Evolutionary conservation across 2,797 vertebrate species (phyloP).

Genomic region (Diplodus sargus): DNA sequence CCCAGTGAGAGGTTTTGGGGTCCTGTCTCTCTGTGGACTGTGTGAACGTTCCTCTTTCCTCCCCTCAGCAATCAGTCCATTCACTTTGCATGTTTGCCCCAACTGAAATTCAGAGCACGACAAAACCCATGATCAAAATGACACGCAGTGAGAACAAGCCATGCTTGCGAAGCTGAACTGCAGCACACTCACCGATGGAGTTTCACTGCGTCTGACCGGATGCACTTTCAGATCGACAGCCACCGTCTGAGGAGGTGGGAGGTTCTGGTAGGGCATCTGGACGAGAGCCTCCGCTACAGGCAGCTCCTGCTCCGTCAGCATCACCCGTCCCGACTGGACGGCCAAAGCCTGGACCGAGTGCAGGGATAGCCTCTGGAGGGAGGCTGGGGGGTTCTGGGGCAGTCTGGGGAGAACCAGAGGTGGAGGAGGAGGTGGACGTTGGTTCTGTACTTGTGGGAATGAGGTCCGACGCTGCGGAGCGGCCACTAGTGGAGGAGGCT

Average conservation of each 20-base stretch:
- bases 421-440: conserved; percentile 82
- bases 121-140: conserved; percentile 13
- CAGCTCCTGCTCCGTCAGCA: conserved; percentile 90
- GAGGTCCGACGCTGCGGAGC: conserved; percentile 72
- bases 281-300: conserved; percentile 90
- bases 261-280: conserved; percentile 91
- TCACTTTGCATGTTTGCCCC: conserved; percentile 84
- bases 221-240: conserved; percentile 94
- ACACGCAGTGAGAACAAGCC: not conserved
- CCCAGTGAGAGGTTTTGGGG: conserved; percentile 77
- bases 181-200: conserved; percentile 81
- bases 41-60: conserved; percentile 82
- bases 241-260: conserved; percentile 90
- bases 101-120: conserved; percentile 59
- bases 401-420: conserved; percentile 82
- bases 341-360: conserved; percentile 91
- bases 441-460: conserved; percentile 80
- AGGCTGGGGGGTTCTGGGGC: conserved; percentile 82
- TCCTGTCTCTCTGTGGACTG: conserved; percentile 73
- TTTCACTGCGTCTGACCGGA: conserved; percentile 81
- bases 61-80: conserved; percentile 85
- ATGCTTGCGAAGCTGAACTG: not conserved
- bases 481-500: conserved; percentile 84
- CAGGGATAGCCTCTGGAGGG: conserved; percentile 87
- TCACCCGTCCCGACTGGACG: conserved; percentile 88